Conservation (phyloP, 1,140 invertebrate genomes). For the Drosophila micromelanica region DNA sequence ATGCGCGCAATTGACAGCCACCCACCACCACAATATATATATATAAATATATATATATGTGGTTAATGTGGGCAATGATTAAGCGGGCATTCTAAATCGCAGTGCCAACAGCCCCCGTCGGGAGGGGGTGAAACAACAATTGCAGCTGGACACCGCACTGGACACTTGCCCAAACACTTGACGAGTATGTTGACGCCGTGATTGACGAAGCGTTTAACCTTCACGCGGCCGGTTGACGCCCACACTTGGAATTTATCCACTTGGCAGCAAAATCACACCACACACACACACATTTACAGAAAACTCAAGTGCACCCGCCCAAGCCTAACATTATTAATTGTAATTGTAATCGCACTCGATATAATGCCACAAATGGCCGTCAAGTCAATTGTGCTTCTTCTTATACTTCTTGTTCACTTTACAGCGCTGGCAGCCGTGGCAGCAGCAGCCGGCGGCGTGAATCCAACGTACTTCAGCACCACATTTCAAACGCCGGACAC, state of each 20-base stretch:
- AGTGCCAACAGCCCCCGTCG: conserved; percentile 33
- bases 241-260: conserved; percentile 73
- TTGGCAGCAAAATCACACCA: conserved; percentile 56
- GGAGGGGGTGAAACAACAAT: not conserved
- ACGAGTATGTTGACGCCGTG: conserved; percentile 56
- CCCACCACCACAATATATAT: conserved; percentile 41
- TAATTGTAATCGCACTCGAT: conserved; percentile 2
- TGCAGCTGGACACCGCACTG: conserved; percentile 12
- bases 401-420: conserved; percentile 2
- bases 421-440: conserved; percentile 56
- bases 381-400: conserved; percentile 25
- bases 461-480: conserved; percentile 69
- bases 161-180: conserved; percentile 46
- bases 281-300: conserved; percentile 4
- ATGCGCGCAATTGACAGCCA: conserved; percentile 19
- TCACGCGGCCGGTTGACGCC: conserved; percentile 53
- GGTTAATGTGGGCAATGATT: conserved; percentile 17
- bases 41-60: not conserved
- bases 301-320: conserved; percentile 66
- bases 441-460: conserved; percentile 52
- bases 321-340: conserved; percentile 59
- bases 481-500: conserved; percentile 73
- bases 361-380: conserved; percentile 26
- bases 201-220: conserved; percentile 69
- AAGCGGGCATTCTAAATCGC: conserved; percentile 34